Base-by-base conservation (phyloP, 2,888 invertebrate species). In the Phytoseiulus persimilis region DNA sequence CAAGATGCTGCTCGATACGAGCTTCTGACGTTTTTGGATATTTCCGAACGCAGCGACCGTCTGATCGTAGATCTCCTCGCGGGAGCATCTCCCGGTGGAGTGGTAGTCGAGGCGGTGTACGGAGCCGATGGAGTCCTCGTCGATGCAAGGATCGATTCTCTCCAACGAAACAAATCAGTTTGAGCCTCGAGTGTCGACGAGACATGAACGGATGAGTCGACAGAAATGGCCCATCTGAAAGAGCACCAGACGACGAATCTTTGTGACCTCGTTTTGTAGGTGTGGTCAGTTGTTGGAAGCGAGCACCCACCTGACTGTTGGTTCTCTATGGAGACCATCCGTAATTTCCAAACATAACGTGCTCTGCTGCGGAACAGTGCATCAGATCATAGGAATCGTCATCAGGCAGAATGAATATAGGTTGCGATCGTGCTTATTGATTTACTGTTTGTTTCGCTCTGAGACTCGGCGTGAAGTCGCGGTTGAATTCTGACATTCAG, bases 231-330 rank as follows among this genome's bases (percentile, higher is more conserved):
- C 65, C 18, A 65, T 65, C 65, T 65, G 65, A 65, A 65, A 65
- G 65, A 65, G 65, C 65, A 65, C 65, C 65, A 28, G 65, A 65
- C 65, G 65, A 65, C 65, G 65, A 65, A 65, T 65, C 65, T 65
- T 65, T 65, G 65, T 65, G 65, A 65, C 65, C 65, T 65, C 65
- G 65, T 65, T 65, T 65, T 65, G 65, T 65, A 65, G 65, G 65
- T 65, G 65, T 65, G 65, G 65, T 65, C 65, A 65, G 65, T 65
- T 65, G 65, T 65, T 65, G 65, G 65, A 65, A 65, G 65, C 65
- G 65, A 65, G 65, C 65, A 65, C 65, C 65, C 65, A 65, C 65
- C 65, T 65, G 65, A 65, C 65, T 6, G 65, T 28, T 65, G 1
- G 65, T 65, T 65, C 65, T 65, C 65, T 14, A 28, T 28, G 65